Conservation (phyloP, 2,888 invertebrate genomes). For the Stegana nigrithorax region DNA sequence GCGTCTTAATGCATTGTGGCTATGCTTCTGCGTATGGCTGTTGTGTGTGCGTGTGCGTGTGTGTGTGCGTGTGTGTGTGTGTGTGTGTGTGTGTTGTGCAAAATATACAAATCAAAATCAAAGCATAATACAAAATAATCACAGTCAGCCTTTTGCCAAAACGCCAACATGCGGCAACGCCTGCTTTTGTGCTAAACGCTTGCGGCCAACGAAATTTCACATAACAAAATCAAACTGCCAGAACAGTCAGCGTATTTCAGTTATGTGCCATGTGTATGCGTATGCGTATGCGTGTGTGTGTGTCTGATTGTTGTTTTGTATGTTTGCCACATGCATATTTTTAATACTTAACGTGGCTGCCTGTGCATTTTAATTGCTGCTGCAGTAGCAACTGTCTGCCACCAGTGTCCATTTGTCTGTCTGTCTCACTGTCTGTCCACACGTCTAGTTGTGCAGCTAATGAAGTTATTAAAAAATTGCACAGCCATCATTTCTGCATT, state of each 20-base stretch:
- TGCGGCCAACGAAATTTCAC: background rate
- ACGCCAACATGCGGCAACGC: slow-evolving; percentile 24
- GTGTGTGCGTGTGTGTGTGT: no score
- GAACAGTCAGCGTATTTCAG: no score
- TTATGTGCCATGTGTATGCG: no score
- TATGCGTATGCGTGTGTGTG: no score
- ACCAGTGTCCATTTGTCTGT: background rate
- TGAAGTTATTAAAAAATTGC: slow-evolving; percentile 61
- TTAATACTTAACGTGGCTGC: background rate
- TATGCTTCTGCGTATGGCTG: no score
- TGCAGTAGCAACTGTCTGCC: background rate
- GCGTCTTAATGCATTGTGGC: no score
- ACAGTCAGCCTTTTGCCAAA: slow-evolving; percentile 46
- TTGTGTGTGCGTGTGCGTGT: no score
- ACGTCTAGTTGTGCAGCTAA: slow-evolving; percentile 38
- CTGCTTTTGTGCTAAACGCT: background rate
- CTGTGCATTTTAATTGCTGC: slow-evolving; percentile 1
- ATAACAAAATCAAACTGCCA: no score
- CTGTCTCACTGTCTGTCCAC: background rate
- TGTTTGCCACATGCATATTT: background rate
- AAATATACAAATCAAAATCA: slow-evolving; percentile 38
- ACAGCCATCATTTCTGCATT: slow-evolving; percentile 41
- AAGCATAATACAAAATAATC: slow-evolving; percentile 64
- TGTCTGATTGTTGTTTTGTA: no score
- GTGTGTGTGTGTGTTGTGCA: no score